A percentile compares a stretch with the other conserved stretches of the same genome.
phyloP scores from a whole-genome alignment of 1,140 invertebrate species.

The Lepeophtheirus salmonis region DNA sequence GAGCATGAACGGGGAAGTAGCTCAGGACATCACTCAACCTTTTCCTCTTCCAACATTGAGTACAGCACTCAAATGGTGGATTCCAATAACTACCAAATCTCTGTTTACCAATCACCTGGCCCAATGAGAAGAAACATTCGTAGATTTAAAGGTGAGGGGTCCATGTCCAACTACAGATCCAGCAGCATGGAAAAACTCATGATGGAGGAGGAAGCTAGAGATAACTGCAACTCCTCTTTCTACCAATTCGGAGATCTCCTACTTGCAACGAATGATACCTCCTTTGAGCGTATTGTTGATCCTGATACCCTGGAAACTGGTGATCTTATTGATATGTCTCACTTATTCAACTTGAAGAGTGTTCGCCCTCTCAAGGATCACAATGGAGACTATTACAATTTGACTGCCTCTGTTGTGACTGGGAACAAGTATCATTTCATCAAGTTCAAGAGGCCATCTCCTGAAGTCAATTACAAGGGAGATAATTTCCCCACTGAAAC shows the following conservation, averaged over 20 bases:
- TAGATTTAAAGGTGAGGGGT: too few species aligned
- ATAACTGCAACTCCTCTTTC: constrained; percentile 23
- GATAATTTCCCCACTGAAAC: constrained; percentile 13
- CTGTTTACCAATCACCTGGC: too few species aligned
- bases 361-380: constrained; percentile 22
- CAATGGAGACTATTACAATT: constrained; percentile 24
- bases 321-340: constrained; percentile 19
- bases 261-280: constrained; percentile 25
- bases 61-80: too few species aligned
- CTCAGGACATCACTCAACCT: too few species aligned
- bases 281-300: constrained; percentile 23
- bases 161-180: too few species aligned
- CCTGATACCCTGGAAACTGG: constrained; percentile 22
- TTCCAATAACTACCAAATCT: too few species aligned
- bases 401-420: constrained; percentile 24
- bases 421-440: constrained; percentile 25
- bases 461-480: too few species aligned
- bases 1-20: too few species aligned
- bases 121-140: too few species aligned
- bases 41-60: too few species aligned
- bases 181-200: too few species aligned
- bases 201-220: constrained; percentile 13
- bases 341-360: background rate
- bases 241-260: constrained; percentile 24
- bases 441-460: constrained; percentile 21